phyloP scores from a whole-genome alignment of 2,113 vertebrate genomes.

The Cathartes aura region DNA sequence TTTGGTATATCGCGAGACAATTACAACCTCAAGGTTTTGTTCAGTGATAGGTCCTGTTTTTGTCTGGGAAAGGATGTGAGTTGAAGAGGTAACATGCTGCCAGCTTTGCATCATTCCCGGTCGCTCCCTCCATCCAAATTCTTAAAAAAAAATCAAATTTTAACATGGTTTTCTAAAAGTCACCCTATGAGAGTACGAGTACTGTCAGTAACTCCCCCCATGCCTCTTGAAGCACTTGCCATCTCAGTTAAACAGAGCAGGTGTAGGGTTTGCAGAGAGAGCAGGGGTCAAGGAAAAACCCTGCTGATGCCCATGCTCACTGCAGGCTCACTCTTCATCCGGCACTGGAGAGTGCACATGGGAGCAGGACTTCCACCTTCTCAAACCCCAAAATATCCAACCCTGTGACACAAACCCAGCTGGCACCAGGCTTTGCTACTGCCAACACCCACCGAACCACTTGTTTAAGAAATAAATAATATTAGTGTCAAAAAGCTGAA shows the following conservation, averaged over 20 bases:
- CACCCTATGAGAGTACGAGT: fast-evolving
- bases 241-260: background rate
- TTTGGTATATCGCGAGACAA: background rate
- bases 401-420: background rate
- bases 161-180: background rate
- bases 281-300: fast-evolving
- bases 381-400: background rate
- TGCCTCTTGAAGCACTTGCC: background rate
- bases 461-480: background rate
- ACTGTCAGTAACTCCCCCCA: background rate
- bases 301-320: fast-evolving
- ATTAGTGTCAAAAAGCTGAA: background rate
- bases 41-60: background rate
- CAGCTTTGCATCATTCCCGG: background rate
- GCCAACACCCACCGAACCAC: background rate
- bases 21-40: background rate
- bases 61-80: background rate
- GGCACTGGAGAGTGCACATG: too few species aligned
- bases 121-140: fast-evolving
- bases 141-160: background rate
- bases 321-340: background rate
- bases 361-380: background rate
- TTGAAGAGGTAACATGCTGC: background rate
- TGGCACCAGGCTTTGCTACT: background rate
- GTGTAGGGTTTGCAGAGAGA: background rate